phyloP scores from a whole-genome alignment of 2,888 invertebrate species.

The Leptodirus hochenwartii region DNA sequence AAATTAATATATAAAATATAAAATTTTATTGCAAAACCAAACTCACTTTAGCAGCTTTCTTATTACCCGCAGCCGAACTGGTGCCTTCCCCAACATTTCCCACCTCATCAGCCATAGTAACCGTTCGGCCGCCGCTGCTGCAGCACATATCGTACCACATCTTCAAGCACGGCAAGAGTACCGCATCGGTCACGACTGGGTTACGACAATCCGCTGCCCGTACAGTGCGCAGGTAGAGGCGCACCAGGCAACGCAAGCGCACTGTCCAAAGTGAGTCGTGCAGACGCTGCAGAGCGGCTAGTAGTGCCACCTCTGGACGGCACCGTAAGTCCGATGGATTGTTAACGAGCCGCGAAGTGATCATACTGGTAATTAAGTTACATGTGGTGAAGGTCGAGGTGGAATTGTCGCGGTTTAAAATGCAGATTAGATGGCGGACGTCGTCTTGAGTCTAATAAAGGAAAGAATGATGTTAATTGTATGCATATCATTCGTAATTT shows the following conservation, averaged over 20 bases:
- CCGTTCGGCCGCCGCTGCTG: slow-evolving; percentile 1
- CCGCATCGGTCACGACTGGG: slow-evolving; percentile 76
- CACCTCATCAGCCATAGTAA: background rate
- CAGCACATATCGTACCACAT: slow-evolving; percentile 50
- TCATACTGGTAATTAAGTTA: slow-evolving; percentile 60
- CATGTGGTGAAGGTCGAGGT: slow-evolving; percentile 72
- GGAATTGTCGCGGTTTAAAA: slow-evolving; percentile 74
- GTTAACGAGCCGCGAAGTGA: slow-evolving; percentile 55
- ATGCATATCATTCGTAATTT: too few species aligned
- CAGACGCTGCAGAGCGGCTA: slow-evolving; percentile 76
- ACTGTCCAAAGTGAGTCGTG: slow-evolving; percentile 94
- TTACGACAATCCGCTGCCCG: slow-evolving; percentile 62
- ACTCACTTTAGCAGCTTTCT: background rate
- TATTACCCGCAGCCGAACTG: background rate
- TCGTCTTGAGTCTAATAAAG: slow-evolving; percentile 57
- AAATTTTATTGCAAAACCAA: too few species aligned
- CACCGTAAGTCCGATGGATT: slow-evolving; percentile 31
- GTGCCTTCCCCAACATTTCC: slow-evolving; percentile 3
- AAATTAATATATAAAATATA: too few species aligned
- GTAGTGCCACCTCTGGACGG: slow-evolving; percentile 72
- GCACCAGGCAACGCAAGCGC: slow-evolving; percentile 69
- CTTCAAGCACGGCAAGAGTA: slow-evolving; percentile 82
- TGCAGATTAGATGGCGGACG: slow-evolving; percentile 72
- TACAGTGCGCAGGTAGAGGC: slow-evolving; percentile 46
- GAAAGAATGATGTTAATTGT: slow-evolving; percentile 4